phyloP scores from a whole-genome alignment of 2,113 vertebrate species.

The Psilopsiagon aymara region DNA sequence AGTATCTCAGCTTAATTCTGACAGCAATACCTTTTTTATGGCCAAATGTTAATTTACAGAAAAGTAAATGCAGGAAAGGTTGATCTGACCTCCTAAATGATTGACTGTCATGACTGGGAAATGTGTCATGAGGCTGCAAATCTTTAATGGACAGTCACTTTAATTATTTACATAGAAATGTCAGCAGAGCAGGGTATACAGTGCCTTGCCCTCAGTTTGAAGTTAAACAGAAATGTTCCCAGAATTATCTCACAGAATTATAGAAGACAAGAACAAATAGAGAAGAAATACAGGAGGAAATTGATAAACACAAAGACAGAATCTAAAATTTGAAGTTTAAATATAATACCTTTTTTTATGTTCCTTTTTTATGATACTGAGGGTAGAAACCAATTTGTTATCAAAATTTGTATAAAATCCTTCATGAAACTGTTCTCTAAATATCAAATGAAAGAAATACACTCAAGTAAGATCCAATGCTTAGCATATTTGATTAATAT shows the following conservation, averaged over 20 bases:
- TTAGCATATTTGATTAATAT: neutral
- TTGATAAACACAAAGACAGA: neutral
- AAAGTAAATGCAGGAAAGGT: slow-evolving; percentile 48
- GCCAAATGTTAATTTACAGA: slow-evolving; percentile 32
- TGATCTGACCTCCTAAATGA: slow-evolving; percentile 17
- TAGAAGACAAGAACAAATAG: neutral
- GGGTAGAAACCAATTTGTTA: neutral
- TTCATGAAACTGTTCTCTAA: neutral
- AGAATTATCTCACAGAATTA: neutral
- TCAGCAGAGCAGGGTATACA: neutral
- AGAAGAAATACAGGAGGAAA: neutral
- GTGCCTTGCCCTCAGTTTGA: neutral
- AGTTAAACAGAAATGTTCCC: neutral
- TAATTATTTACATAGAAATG: slow-evolving; percentile 16
- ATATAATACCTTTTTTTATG: neutral
- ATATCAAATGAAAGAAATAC: neutral
- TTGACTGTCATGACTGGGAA: slow-evolving; percentile 22
- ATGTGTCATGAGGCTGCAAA: neutral
- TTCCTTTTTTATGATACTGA: neutral
- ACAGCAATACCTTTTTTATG: slow-evolving; percentile 16
- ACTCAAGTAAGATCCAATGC: neutral
- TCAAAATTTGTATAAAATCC: neutral
- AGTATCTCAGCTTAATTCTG: neutral
- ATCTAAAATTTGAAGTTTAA: neutral
- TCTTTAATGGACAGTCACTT: slow-evolving; percentile 14